Conservation (phyloP, 2,888 invertebrate genomes). For the Heliconius ethilla region DNA sequence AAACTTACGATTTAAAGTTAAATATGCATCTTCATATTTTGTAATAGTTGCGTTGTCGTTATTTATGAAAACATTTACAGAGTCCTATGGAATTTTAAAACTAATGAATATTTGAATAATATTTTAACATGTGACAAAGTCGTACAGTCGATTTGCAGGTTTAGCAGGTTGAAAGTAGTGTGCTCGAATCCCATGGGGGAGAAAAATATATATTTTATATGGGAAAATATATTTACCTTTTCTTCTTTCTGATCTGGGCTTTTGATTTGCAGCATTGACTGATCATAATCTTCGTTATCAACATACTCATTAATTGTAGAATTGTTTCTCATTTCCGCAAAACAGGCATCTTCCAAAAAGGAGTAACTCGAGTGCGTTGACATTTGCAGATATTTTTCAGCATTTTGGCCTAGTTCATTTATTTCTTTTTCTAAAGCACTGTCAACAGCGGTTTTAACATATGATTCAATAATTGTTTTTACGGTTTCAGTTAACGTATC, state of each 20-base stretch:
- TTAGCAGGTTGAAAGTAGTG: neutral
- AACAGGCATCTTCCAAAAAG: constrained; percentile 52
- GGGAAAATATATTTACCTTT: constrained; percentile 5
- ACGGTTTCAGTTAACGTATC: constrained; percentile 55
- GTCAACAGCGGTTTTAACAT: constrained; percentile 55
- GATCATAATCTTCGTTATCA: constrained; percentile 8
- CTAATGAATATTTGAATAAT: too few relatives aligned
- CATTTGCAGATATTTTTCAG: constrained; percentile 45
- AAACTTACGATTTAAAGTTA: constrained; percentile 69
- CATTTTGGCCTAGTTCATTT: constrained; percentile 30
- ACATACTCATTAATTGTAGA: constrained; percentile 4
- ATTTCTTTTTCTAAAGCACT: constrained; percentile 49
- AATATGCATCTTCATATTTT: constrained; percentile 51
- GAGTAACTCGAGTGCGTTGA: constrained; percentile 58
- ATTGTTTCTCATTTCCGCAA: constrained; percentile 52
- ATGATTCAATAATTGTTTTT: constrained; percentile 60
- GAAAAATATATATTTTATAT: neutral
- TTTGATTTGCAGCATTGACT: neutral
- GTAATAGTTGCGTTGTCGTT: constrained; percentile 43
- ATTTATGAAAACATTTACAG: constrained; percentile 28
- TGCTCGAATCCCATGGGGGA: neutral
- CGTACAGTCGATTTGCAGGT: neutral
- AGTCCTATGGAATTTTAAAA: constrained; percentile 14
- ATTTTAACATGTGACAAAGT: neutral
- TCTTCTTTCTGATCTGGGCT: neutral